Conservation (phyloP, 2,888 invertebrate genomes). For the Asteroscopus sphinx region DNA sequence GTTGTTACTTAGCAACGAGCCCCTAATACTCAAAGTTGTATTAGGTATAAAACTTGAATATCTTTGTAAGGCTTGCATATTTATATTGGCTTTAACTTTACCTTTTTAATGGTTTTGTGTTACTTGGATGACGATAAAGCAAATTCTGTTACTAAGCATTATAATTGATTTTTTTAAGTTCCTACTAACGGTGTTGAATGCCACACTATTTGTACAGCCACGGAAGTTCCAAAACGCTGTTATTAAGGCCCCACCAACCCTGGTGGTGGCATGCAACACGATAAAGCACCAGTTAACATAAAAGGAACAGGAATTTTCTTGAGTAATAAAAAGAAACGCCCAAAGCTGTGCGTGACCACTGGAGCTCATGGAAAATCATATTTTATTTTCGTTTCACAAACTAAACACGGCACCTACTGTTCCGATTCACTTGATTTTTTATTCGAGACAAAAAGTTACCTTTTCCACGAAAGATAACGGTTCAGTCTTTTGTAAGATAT, state of each 20-base stretch:
- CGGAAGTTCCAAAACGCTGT: conserved; percentile 52
- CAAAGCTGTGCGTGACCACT: conserved; percentile 80
- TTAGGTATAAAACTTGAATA: no score
- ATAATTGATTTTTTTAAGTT: no score
- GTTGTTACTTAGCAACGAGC: no score
- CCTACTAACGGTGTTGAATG: not conserved
- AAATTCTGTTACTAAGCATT: no score
- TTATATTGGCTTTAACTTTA: no score
- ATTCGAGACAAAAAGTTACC: conserved; percentile 48
- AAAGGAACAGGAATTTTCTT: conserved; percentile 80
- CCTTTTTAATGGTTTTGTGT: no score
- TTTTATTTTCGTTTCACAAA: conserved; percentile 75
- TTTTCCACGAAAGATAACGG: conserved; percentile 35
- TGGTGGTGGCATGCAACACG: conserved; percentile 81
- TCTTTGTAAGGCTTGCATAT: no score
- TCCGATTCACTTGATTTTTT: conserved; percentile 42
- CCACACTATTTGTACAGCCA: conserved; percentile 12
- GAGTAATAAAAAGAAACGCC: conserved; percentile 79
- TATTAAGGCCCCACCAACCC: conserved; percentile 69
- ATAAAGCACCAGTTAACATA: conserved; percentile 82
- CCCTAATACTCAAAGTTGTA: no score
- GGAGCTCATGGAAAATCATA: conserved; percentile 78
- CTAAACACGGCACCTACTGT: conserved; percentile 51
- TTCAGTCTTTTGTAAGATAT: conserved; percentile 20
- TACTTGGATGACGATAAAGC: no score